Evolutionary conservation across 2,113 vertebrate genomes (phyloP), one percentile per base, ranked within the genome.

Genomic region (Sebastes fasciatus): DNA sequence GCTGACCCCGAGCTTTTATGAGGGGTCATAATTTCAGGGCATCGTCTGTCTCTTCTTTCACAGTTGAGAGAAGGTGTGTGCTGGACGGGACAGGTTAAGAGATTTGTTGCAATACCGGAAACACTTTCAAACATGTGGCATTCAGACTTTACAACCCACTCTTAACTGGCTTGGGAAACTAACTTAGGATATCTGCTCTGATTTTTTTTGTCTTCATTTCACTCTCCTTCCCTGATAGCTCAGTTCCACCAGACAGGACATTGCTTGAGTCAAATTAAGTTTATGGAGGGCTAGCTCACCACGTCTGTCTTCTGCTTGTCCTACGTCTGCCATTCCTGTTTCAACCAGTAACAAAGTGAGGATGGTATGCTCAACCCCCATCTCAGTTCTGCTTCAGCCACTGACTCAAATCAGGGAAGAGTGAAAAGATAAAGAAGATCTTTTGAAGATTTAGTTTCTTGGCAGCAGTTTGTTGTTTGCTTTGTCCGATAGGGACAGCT

Each of bases 1-100:
- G 45, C 61, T 80, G 74, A 77, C 74, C 52, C 60, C 51, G 21
- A 26, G 67, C 45, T 68, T 85, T 91, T 90, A 88, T 51, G 69
- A 42, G 42, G 69, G 46, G 71, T 79, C 77, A 70, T 89, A 61
- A 83, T 51, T 48, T 55, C 67, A 40, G 42, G 26, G 48, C 34
- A 23, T 74, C 51, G 34, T 60, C 52, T 58, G 8, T 75, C n/a
- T 85, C 45, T 46, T 13, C 55, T 76, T 77, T 79, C 62, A 70
- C 73, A 46, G 55, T 40, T 3, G 49, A 67, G 65, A 74, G 11
- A 46, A 0, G 74, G n/a, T 70, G 76, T 62, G 74, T 62, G 63
- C 73, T 51, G 17, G 51, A 73, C 23, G 19, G 61, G 72, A 84
- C 75, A 34, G 58, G 65, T 60, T 17, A 70, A 54, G 71, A 71